These are phyloP conservation scores for Mungos mungo DNA, from an alignment of 2,113 vertebrate genomes.

Conservation along the genomic window DNA sequence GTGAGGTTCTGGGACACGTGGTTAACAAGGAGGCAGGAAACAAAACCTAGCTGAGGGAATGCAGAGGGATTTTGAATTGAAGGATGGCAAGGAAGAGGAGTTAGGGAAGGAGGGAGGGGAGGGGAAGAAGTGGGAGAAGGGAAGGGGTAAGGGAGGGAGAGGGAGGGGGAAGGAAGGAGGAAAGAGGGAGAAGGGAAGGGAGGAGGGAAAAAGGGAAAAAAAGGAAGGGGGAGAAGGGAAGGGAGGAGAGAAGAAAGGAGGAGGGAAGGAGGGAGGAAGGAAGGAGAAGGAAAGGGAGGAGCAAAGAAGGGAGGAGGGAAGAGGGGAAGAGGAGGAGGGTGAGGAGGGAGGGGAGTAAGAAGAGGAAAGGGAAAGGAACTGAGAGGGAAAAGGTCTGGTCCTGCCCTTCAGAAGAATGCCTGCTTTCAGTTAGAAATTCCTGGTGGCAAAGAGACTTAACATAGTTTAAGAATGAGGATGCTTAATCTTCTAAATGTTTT, in stretches of 20 bases:
- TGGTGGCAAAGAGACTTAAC: background rate
- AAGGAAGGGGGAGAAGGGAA: background rate
- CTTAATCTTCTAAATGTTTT: background rate
- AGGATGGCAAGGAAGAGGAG: background rate
- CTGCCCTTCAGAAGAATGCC: background rate
- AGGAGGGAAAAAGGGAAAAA: background rate
- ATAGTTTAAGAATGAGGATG: background rate
- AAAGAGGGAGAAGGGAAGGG: rapidly evolving
- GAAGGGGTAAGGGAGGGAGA: too few species aligned
- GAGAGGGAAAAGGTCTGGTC: background rate
- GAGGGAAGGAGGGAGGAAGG: too few species aligned
- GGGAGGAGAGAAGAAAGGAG: rapidly evolving
- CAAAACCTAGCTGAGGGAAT: background rate
- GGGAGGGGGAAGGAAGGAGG: too few species aligned
- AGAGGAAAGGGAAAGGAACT: too few species aligned
- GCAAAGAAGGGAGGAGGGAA: rapidly evolving
- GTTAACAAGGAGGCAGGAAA: background rate
- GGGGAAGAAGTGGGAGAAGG: too few species aligned
- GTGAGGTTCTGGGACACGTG: background rate
- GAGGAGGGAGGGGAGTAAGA: background rate
- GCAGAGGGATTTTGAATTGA: background rate
- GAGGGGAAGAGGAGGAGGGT: rapidly evolving
- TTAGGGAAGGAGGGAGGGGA: too few species aligned
- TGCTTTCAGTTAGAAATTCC: background rate
- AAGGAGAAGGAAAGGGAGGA: background rate